phyloP scores from a whole-genome alignment of 2,797 vertebrate genomes.

The Chloroceryle inda region DNA sequence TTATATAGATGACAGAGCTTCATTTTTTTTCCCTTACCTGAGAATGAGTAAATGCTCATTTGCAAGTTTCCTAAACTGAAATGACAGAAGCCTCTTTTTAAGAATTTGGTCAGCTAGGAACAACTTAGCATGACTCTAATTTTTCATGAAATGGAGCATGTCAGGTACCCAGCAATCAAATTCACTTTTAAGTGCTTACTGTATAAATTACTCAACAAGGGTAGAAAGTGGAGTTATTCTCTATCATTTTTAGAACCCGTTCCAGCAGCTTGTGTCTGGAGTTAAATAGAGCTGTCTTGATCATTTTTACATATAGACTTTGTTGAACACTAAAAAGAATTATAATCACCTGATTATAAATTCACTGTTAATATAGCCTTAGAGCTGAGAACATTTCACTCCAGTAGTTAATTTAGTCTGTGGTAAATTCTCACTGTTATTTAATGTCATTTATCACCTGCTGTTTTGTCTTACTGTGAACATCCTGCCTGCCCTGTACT shows the following conservation, averaged over 20 bases:
- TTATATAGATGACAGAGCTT: background rate
- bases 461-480: conserved; percentile 88
- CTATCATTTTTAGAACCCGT: conserved; percentile 52
- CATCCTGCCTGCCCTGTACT: conserved; percentile 85
- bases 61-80: conserved; percentile 4
- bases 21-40: background rate
- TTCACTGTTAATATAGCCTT: conserved; percentile 86
- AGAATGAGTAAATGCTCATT: background rate
- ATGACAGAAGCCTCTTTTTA: background rate
- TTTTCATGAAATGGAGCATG: background rate
- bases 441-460: conserved; percentile 90
- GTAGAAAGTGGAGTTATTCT: conserved; percentile 63
- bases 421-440: conserved; percentile 88
- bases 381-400: conserved; percentile 84
- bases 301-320: conserved; percentile 82
- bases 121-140: background rate
- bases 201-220: conserved; percentile 68
- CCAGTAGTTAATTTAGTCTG: conserved; percentile 86
- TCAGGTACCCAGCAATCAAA: conserved; percentile 35
- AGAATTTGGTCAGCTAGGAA: background rate
- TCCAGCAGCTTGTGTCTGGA: conserved; percentile 73
- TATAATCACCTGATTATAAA: conserved; percentile 86
- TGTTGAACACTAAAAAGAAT: conserved; percentile 78
- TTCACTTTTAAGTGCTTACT: conserved; percentile 43
- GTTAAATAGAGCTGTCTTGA: conserved; percentile 81